Conservation (phyloP, 1,140 invertebrate genomes). For the Cydia fagiglandana region DNA sequence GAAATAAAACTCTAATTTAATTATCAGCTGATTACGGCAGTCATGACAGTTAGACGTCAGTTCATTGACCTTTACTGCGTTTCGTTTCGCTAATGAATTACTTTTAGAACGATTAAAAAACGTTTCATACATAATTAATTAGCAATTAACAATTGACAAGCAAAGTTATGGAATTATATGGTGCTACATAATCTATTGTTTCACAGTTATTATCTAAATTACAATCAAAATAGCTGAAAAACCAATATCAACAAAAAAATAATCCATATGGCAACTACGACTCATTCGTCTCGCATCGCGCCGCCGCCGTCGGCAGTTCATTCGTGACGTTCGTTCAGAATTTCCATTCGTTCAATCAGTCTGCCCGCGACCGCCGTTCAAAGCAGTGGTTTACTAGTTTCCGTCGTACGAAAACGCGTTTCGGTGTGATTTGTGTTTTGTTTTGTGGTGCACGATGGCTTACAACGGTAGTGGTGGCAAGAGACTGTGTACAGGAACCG, state of each 20-base stretch:
- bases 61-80: neutral
- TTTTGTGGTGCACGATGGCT: constrained; percentile 77
- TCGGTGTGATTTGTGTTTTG: constrained; percentile 77
- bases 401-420: constrained; percentile 63
- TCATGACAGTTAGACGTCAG: constrained; percentile 8
- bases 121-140: neutral
- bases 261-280: constrained; percentile 35
- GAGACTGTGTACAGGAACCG: constrained; percentile 75
- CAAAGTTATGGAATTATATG: neutral
- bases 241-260: neutral
- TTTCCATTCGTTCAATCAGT: constrained; percentile 71
- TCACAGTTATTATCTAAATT: neutral
- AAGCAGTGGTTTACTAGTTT: constrained; percentile 56
- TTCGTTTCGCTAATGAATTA: neutral
- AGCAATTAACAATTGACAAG: neutral
- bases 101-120: neutral
- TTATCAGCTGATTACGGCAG: neutral
- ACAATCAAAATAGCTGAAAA: neutral
- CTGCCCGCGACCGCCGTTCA: constrained; percentile 59
- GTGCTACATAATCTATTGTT: neutral
- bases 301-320: constrained; percentile 53
- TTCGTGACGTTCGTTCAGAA: constrained; percentile 45
- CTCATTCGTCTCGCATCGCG: constrained; percentile 38
- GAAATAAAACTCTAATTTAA: constrained; percentile 5
- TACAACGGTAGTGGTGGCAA: constrained; percentile 79